Base-by-base conservation (phyloP, 2,888 invertebrate genomes). In the Pristionchus fissidentatus region DNA sequence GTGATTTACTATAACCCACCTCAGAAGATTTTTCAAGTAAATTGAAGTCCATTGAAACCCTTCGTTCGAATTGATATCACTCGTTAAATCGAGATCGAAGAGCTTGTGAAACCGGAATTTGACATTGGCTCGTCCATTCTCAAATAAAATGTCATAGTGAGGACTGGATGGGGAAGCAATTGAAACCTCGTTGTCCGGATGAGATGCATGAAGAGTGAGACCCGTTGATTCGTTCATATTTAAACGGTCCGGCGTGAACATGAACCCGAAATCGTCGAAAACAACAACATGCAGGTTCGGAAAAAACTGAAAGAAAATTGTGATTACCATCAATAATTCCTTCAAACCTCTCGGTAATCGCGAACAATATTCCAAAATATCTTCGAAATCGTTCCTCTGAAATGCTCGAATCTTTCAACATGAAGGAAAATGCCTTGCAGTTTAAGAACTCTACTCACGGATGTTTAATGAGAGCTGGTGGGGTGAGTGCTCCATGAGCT, bases 321-420 rank as follows among this genome's bases (percentile, higher is more conserved):
- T 2, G 32, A 32, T 66, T 5, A 13, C n/a, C 41, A 43, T n/a
- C 10, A 1, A 10, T n/a, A 38, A 29, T 4, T 7, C 32, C 10
- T 32, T 19, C 66, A 29, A 32, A 66, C 52, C 15, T 55, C 35
- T 55, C 35, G 8, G n/a, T 55, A 78, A 13, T 22, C 22, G 35
- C 78, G 52, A n/a, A 78, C 55, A 8, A n/a, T 55, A 3, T 32
- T 26, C 78, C 78, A 78, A 35, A 78, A 52, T 4, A 78, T 78
- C 19, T 7, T 55, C 4, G 78, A 35, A 8, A 35, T 1, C 3
- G 41, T 35, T 22, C n/a, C 78, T 2, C 78, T 78, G 22, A 5
- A 78, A n/a, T n/a, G n/a, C n/a, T n/a, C n/a, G n/a, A n/a, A n/a
- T n/a, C n/a, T n/a, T n/a, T n/a, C n/a, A n/a, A n/a, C n/a, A n/a